Conservation (phyloP, 2,797 vertebrate genomes). For the Pogoniulus pusillus region DNA sequence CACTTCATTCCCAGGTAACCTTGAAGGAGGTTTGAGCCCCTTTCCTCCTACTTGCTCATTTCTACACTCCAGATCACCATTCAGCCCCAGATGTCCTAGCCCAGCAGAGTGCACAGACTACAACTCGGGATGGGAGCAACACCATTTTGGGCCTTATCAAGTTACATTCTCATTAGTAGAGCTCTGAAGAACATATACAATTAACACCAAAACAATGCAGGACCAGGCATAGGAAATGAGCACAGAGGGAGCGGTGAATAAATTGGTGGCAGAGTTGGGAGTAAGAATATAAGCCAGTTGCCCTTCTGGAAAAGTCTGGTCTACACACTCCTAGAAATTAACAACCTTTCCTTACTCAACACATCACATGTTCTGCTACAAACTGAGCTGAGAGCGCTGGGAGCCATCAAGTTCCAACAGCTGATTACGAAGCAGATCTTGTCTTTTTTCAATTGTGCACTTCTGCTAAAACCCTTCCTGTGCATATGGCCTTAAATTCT, state of each 20-base stretch:
- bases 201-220: neutral
- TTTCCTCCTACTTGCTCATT: neutral
- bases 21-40: neutral
- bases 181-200: neutral
- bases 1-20: neutral
- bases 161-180: neutral
- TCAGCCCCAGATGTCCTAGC: neutral
- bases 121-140: neutral
- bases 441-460: neutral
- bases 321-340: neutral
- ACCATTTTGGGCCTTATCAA: neutral
- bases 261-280: neutral
- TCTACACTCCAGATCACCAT: neutral
- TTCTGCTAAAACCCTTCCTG: neutral
- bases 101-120: neutral
- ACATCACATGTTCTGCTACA: neutral
- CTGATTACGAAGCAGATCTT: neutral
- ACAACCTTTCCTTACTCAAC: neutral
- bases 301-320: neutral
- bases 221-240: neutral
- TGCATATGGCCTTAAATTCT: accelerated
- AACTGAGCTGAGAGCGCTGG: neutral
- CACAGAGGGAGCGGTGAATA: neutral
- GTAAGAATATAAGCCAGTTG: accelerated
- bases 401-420: neutral